Base-by-base conservation (phyloP, 2,113 vertebrate species). In the Sinocyclocheilus anophthalmus region DNA sequence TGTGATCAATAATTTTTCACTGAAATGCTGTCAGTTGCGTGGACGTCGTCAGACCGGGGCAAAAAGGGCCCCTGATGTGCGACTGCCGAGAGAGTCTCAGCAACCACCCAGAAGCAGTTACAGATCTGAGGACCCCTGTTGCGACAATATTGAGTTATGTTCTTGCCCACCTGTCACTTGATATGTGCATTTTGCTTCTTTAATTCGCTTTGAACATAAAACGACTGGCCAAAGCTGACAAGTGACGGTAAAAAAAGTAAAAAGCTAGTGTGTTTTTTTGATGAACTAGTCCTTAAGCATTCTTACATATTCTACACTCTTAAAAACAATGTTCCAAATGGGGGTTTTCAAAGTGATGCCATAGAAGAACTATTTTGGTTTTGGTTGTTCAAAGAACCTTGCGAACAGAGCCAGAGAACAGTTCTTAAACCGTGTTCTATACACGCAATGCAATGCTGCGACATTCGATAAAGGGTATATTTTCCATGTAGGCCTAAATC, bases 1-100 rank as follows among this genome's bases (percentile, higher is more conserved):
- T 72, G 55, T 73, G 86, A 92, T 94, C 92, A 89, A 93, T 93
- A 90, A 90, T 92, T 90, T 91, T 90, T 91, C 87, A 87, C 81
- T 59, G 73, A 83, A 87, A 85, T 79, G 48, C 84, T 76, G 67
- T 50, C 26, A 45, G 45, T 48, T 83, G 48, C 2, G 20, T 30
- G 45, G 81, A 45, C 18, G 10, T 37, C 3, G 45, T 18, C 65
- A 18, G 24, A 53, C 18, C 26, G 0, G 33, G 76, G 24, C 67
- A 81, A 81, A 87, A 83, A 37, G 63, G 24, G 81, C 65, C 26
- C 81, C 81, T 70, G 65, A 67, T 83, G 81, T 50, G 81, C 45
- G 63, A 83, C 24, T 70, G 59, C n/a, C 1, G 39, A 26, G 78
- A 65, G 82, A 70, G 63, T 84, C 59, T 59, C 39, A 53, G 50